Evolutionary conservation across 1,140 invertebrate genomes (phyloP).

Genomic region (Meloidogyne floridensis): DNA sequence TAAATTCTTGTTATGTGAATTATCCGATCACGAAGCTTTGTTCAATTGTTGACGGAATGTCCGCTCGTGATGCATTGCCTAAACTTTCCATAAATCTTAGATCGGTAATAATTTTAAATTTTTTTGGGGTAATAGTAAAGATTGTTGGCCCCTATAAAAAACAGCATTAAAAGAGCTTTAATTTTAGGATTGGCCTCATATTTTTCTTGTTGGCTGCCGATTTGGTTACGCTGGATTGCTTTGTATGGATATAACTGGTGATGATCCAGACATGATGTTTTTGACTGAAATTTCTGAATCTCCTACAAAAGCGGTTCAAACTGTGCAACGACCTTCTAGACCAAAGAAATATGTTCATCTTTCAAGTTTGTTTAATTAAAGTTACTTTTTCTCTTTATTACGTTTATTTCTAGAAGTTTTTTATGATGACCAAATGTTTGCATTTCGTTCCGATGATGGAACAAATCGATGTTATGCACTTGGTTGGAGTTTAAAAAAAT

Average conservation of each 20-base stretch:
- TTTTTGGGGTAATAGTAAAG: too few relatives aligned
- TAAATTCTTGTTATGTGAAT: slow-evolving; percentile 27
- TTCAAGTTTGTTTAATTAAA: slow-evolving; percentile 19
- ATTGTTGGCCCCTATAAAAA: too few relatives aligned
- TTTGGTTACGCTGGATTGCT: slow-evolving; percentile 26
- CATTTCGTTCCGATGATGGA: slow-evolving; percentile 34
- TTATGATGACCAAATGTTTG: slow-evolving; percentile 38
- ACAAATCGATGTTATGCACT: slow-evolving; percentile 24
- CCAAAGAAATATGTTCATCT: slow-evolving; percentile 27
- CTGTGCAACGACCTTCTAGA: not conserved
- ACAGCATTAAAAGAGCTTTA: too few relatives aligned
- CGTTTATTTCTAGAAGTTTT: slow-evolving; percentile 32
- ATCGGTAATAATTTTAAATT: slow-evolving; percentile 3
- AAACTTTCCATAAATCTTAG: slow-evolving; percentile 8
- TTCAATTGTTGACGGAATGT: slow-evolving; percentile 30
- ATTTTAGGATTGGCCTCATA: slow-evolving; percentile 34
- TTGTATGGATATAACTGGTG: slow-evolving; percentile 14
- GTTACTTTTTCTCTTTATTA: not conserved
- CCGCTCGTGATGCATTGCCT: slow-evolving; percentile 7
- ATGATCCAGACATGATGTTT: not conserved
- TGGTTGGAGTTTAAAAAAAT: not conserved
- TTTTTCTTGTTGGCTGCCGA: slow-evolving; percentile 35
- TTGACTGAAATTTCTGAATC: not conserved
- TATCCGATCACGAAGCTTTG: slow-evolving; percentile 32
- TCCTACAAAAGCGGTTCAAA: not conserved